A percentile compares a stretch with the other conserved stretches of the same genome.
Conservation (phyloP, 2,797 vertebrate species). For the Microcaecilia unicolor region DNA sequence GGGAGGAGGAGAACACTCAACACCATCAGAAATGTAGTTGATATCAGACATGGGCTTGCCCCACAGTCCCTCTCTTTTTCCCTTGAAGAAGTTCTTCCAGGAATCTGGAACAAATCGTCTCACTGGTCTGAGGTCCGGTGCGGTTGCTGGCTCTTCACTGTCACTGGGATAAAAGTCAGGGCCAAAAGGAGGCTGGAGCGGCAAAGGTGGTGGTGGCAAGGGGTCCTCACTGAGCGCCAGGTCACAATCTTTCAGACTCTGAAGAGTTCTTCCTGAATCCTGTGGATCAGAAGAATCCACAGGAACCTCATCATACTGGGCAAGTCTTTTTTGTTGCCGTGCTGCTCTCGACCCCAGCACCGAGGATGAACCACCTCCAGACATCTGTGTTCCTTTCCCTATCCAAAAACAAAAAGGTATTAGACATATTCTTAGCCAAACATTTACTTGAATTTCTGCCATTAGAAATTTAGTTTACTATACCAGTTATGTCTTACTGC, state of each 20-base stretch:
- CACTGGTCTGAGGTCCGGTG: constrained; percentile 77
- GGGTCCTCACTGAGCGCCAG: constrained; percentile 63
- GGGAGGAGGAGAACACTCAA: constrained; percentile 74
- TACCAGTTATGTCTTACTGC: no score
- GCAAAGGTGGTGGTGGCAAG: constrained; percentile 81
- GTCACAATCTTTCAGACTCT: constrained; percentile 28
- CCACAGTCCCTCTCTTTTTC: constrained; percentile 37
- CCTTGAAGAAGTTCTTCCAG: constrained; percentile 79
- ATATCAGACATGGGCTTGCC: constrained; percentile 42
- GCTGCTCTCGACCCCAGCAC: constrained; percentile 13
- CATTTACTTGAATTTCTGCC: no score
- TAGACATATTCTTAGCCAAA: no score
- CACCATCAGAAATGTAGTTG: constrained; percentile 49
- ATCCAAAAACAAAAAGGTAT: no score
- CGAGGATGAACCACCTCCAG: constrained; percentile 15
- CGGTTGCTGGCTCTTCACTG: constrained; percentile 43
- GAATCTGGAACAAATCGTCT: constrained; percentile 86
- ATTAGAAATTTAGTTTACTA: no score
- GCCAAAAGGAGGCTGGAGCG: constrained; percentile 69
- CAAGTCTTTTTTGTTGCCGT: constrained; percentile 15
- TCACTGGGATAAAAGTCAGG: constrained; percentile 53
- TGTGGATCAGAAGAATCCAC: constrained; percentile 22
- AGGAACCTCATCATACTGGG: constrained; percentile 58
- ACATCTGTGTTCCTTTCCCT: no score
- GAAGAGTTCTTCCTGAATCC: constrained; percentile 27